Evolutionary conservation across 2,113 vertebrate genomes (phyloP), one percentile per base, ranked within the genome.

Genomic region (Cololabis saira): DNA sequence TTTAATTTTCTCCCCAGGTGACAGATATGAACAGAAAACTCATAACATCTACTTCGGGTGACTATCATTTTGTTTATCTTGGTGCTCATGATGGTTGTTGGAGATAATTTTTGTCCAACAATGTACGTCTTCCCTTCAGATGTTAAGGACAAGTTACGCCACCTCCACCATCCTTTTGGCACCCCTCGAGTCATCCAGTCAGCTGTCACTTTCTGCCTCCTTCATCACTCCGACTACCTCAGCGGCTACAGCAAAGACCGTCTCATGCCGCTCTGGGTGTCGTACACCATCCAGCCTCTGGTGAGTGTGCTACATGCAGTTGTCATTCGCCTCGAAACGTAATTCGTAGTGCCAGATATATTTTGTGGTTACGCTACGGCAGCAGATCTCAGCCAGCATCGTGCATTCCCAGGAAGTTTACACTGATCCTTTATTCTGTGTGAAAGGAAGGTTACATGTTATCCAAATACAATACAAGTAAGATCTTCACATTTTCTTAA

Each of bases 261-360:
- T 13, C 80, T 83, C 24, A 91, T 92, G 92, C 89, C 93, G 8
- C 90, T 94, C 8, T 94, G 93, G 93, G 92, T 93, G 51, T 89
- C 92, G 0, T 94, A 93, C 63, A 90, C 85, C 33, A 7, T 92
- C 44, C 30, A 43, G 12, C 76, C 89, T 47, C 65, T 73, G 87
- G 93, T 94, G 72, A 92, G 93, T 49, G 12, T 1, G 2, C 65
- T 40, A 24, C 12, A 50, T 14, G 22, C 33, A 76, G 55, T 40
- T 1, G 47, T 55, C 63, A 79, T 74, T 76, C 16, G 67, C 81
- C 43, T 73, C 77, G 67, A 87, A 87, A 82, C 73, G 74, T 75
- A 75, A 71, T 55, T 22, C 19, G 47, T 47, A 24, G 47, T 55
- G 47, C 63, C 12, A 1, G 64, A 61, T 71, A 18, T 61, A 53